Evolutionary conservation across 2,113 vertebrate genomes (phyloP).

Genomic region (Marmota monax): DNA sequence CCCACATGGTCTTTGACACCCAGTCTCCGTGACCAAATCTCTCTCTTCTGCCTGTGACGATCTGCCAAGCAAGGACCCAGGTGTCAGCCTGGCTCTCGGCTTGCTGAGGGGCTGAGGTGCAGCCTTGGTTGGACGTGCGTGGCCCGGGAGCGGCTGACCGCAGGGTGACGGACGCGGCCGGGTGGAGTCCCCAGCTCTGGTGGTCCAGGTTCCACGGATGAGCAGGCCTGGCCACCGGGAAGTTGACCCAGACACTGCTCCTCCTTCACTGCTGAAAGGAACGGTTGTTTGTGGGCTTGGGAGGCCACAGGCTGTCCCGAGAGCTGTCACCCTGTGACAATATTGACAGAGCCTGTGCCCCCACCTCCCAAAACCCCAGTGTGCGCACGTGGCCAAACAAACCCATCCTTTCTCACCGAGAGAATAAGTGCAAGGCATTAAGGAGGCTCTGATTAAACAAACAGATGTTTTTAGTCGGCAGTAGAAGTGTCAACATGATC

Average conservation of each 20-base stretch:
- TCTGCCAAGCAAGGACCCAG: background rate
- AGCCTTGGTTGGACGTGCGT: rapidly evolving
- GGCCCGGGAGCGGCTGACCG: rapidly evolving
- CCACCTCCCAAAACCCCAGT: background rate
- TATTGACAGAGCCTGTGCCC: slow-evolving; percentile 62
- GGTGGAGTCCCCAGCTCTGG: background rate
- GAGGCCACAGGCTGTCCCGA: background rate
- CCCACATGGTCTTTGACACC: too few relatives aligned
- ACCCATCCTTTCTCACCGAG: slow-evolving; percentile 14
- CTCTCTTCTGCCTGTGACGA: background rate
- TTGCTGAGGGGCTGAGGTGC: too few relatives aligned
- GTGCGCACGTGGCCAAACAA: background rate
- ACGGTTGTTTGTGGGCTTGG: background rate
- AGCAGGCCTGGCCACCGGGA: background rate
- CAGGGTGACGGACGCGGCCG: rapidly evolving
- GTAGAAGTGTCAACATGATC: slow-evolving; percentile 76
- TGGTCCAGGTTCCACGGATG: background rate
- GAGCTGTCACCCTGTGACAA: slow-evolving; percentile 52
- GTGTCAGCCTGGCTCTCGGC: too few relatives aligned
- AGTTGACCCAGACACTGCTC: rapidly evolving
- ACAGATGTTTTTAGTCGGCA: slow-evolving; percentile 76
- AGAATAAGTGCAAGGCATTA: slow-evolving; percentile 73
- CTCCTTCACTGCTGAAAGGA: background rate
- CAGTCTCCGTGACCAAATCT: background rate
- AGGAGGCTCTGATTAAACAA: slow-evolving; percentile 76